These are phyloP conservation scores for Calephelis nemesis DNA, from an alignment of 1,140 invertebrate species.

Conservation along the genomic window DNA sequence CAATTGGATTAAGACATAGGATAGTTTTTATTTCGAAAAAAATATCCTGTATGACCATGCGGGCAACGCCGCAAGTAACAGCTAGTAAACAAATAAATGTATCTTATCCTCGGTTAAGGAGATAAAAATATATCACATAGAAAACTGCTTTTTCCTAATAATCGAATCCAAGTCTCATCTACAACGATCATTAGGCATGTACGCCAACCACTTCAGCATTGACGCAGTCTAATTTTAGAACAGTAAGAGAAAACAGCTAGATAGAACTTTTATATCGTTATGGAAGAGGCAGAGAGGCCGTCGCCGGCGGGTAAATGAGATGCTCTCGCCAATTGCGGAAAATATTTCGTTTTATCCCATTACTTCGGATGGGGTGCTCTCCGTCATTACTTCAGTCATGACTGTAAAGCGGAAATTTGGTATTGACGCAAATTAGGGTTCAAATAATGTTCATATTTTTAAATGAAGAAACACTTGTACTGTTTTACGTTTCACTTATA, in stretches of 20 bases:
- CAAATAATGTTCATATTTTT: neutral
- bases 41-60: too few relatives aligned
- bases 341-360: constrained; percentile 41
- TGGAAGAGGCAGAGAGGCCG: constrained; percentile 36
- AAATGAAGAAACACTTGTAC: too few relatives aligned
- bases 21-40: too few relatives aligned
- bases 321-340: constrained; percentile 41
- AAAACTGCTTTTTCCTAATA: too few relatives aligned
- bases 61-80: too few relatives aligned
- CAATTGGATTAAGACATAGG: too few relatives aligned
- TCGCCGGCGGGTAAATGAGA: constrained; percentile 40
- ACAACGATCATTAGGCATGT: too few relatives aligned
- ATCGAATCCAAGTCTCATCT: too few relatives aligned
- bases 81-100: too few relatives aligned
- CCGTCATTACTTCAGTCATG: constrained; percentile 32
- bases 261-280: constrained; percentile 43
- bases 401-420: constrained; percentile 14
- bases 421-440: constrained; percentile 2
- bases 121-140: too few relatives aligned
- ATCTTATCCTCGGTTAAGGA: too few relatives aligned
- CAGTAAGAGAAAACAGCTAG: constrained; percentile 21
- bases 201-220: neutral
- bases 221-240: constrained; percentile 6
- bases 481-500: too few relatives aligned
- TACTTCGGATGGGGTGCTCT: constrained; percentile 37